These are phyloP conservation scores for Metaphire vulgaris DNA, from an alignment of 1,140 invertebrate species.

Conservation along the genomic window DNA sequence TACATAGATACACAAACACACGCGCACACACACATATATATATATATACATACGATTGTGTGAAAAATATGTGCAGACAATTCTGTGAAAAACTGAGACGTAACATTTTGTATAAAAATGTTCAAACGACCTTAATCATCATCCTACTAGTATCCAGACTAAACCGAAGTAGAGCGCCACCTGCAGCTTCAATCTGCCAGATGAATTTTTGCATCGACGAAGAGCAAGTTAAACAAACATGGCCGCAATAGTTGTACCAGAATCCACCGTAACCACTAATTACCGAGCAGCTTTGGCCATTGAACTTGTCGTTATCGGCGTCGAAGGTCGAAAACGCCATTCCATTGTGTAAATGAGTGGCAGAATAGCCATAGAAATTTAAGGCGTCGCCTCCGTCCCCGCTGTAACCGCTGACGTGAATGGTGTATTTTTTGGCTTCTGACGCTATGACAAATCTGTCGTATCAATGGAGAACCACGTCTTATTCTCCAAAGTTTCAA, in stretches of 20 bases:
- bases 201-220: too few species aligned
- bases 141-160: too few species aligned
- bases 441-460: neutral
- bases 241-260: neutral
- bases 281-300: neutral
- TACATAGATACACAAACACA: too few species aligned
- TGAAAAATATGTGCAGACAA: too few species aligned
- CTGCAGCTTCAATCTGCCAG: too few species aligned
- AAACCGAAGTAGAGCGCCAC: too few species aligned
- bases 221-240: too few species aligned
- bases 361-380: neutral
- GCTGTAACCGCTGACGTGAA: slow-evolving; percentile 4
- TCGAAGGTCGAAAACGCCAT: neutral
- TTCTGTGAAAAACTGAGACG: too few species aligned
- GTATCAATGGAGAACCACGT: slow-evolving; percentile 5
- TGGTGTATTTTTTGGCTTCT: neutral
- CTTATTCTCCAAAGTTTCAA: neutral
- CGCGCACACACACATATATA: too few species aligned
- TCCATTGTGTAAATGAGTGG: neutral
- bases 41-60: too few species aligned
- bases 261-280: neutral
- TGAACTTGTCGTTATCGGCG: neutral
- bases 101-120: too few species aligned
- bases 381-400: neutral
- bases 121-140: too few species aligned